Base-by-base conservation (phyloP, 2,113 vertebrate genomes). In the Carassius gibelio region DNA sequence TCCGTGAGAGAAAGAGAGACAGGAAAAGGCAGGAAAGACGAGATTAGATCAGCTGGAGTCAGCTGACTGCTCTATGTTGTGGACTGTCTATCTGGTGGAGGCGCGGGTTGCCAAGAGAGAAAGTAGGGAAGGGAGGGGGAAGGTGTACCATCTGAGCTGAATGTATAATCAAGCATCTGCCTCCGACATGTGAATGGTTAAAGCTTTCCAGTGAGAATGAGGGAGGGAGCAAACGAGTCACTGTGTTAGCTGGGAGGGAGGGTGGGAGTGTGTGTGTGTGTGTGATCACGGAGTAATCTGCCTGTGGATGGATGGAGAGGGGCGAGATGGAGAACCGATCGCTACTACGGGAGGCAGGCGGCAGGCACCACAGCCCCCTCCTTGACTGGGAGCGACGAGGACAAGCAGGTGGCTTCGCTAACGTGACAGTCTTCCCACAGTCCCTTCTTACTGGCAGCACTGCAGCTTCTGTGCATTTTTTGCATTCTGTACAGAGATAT, bases 121-220 rank as follows among this genome's bases (percentile, higher is more conserved):
- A 48, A 61, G 50, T 6, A 52, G 81, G 7, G 42, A 75, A 71
- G 85, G 84, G 52, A 74, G 82, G 92, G 89, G 94, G 92, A 90
- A 90, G 93, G 89, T 85, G 92, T 94, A 94, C 94, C 95, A 94
- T 95, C 96, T 95, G 89, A 94, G 89, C 90, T 91, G 95, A 96
- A 95, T 96, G 96, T 96, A 97, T 97, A 96, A 97, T 95, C 91
- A 96, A 94, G 94, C 95, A 81, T 92, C 94, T 96, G 92, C 91
- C 95, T 95, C 96, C 93, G 94, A 99, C 96, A 97, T 96, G 94
- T 95, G 96, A 94, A 92, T 91, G 89, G 94, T 93, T 95, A 94
- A 94, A 93, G 89, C 76, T 81, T 52, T 69, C 8, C 88, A 87
- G 90, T 59, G 90, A 81, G 76, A 88, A 75, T 34, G 81, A 87